Evolutionary conservation across 1,140 invertebrate species (phyloP), one percentile per base, ranked within the genome.

Genomic region (Ips typographus): DNA sequence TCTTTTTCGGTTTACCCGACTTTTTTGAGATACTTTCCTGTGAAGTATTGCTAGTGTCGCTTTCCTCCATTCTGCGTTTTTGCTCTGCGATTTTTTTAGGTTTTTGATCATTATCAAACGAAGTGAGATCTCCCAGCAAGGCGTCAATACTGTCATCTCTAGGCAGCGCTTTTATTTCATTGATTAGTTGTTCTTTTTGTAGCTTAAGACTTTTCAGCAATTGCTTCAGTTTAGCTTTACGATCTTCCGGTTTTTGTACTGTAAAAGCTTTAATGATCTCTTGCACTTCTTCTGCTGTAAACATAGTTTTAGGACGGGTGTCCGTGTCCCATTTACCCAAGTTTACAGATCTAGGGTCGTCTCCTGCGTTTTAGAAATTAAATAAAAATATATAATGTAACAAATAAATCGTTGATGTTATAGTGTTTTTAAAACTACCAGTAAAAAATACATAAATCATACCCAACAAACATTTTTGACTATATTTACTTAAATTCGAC

Each of bases 131-230:
- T 6, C 64, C 69, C 38, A 76, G 65, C 2, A 75, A 60, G 6
- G 73, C 64, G 37, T 66, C 60, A 7, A 72, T 47, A 57, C 63
- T 72, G n/a, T 71, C 70, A 44, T 74, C 70, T 44, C 66, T 62
- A 1, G 76, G 74, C 37, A 77, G 63, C 49, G 68, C 53, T 56
- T 70, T 62, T 43, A 77, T 73, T 76, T 80, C 79, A 56, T 74
- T 74, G 3, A 78, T 40, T 4, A 80, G 66, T 57, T 76, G 71
- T 47, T 78, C 74, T 63, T 78, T 77, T 59, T 80, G 79, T 36
- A 69, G 40, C 38, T 77, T 75, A 7, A 78, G 71, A 37, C 72
- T 76, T 41, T 72, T 70, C 38, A 78, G 61, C 38, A 79, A 55
- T 8, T 70, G 43, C 51, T 77, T 74, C 41, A 79, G 67, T 56